phyloP scores from a whole-genome alignment of 2,113 vertebrate species.

The Macroglossus sobrinus region DNA sequence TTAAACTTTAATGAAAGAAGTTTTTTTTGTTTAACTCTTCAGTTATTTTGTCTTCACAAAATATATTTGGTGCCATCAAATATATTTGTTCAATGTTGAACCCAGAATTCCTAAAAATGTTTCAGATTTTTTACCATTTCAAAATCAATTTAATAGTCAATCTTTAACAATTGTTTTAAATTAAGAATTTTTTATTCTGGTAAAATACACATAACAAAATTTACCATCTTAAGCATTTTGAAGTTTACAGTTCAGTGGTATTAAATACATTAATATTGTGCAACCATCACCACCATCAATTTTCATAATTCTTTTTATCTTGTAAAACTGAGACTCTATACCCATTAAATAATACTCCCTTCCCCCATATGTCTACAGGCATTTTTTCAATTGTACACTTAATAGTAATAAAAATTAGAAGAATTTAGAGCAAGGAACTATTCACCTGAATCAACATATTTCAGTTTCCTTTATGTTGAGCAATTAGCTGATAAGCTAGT shows the following conservation, averaged over 20 bases:
- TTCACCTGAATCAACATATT: conserved; percentile 61
- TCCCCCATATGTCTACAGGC: neutral
- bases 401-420: conserved; percentile 27
- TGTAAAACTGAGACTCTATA: conserved; percentile 16
- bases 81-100: neutral
- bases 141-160: neutral
- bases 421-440: conserved; percentile 60
- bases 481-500: conserved; percentile 46
- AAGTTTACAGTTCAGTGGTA: neutral
- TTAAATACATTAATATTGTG: neutral
- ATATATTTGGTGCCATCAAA: neutral
- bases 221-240: neutral
- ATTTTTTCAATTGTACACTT: conserved; percentile 65
- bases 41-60: neutral
- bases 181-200: neutral
- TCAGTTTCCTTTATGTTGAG: conserved; percentile 47
- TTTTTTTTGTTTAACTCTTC: neutral
- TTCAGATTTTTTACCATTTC: neutral
- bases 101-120: neutral
- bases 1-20: conserved; percentile 35
- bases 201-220: neutral
- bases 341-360: neutral
- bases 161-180: neutral
- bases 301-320: neutral
- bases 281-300: neutral